A percentile compares a stretch with the other conserved stretches of the same genome.
phyloP scores from a whole-genome alignment of 1,140 invertebrate species.

The Halictus rubicundus region DNA sequence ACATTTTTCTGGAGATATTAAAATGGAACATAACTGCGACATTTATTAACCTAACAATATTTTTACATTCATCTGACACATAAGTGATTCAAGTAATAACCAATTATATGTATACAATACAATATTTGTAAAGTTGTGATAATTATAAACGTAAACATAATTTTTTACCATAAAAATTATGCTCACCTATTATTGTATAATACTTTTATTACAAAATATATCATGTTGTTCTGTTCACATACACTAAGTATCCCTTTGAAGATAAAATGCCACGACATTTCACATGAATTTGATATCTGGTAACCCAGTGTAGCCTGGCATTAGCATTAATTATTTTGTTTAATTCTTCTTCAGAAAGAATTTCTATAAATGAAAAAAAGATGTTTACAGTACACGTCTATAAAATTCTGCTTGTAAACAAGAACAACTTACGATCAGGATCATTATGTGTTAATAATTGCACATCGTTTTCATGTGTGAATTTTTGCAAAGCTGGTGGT shows the following conservation, averaged over 20 bases:
- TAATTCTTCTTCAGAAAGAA: constrained; percentile 81
- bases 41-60: background rate
- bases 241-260: constrained; percentile 90
- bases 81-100: no score
- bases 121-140: constrained; percentile 7
- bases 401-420: constrained; percentile 1
- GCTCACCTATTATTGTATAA: background rate
- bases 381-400: background rate
- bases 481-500: constrained; percentile 92
- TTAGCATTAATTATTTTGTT: constrained; percentile 79
- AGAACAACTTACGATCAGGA: constrained; percentile 86
- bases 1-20: background rate
- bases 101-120: background rate
- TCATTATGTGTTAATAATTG: constrained; percentile 98
- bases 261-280: constrained; percentile 94
- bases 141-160: constrained; percentile 13
- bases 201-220: background rate
- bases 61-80: background rate
- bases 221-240: constrained; percentile 60
- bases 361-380: constrained; percentile 80
- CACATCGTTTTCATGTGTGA: constrained; percentile 94
- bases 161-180: constrained; percentile 16
- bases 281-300: constrained; percentile 92
- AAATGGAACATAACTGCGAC: background rate
- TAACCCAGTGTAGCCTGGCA: constrained; percentile 85